Conservation (phyloP, 2,113 vertebrate genomes). For the Numenius arquata region DNA sequence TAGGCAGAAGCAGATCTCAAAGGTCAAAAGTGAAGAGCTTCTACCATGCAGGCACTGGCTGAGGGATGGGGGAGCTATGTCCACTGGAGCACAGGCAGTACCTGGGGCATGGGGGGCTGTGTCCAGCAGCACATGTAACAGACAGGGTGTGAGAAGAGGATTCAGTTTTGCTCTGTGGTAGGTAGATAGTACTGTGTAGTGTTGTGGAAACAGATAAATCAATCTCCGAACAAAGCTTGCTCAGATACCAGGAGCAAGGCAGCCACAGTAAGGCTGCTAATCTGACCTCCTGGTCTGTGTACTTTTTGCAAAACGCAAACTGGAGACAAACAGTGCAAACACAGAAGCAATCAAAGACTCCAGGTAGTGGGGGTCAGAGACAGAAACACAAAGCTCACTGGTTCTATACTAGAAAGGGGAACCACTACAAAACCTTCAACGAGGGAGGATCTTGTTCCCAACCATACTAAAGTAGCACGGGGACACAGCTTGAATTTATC, state of each 20-base stretch:
- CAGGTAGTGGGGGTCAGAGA: neutral
- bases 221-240: neutral
- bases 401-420: neutral
- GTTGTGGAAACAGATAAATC: neutral
- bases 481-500: neutral
- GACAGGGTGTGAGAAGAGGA: neutral
- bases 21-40: neutral
- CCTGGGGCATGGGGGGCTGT: neutral
- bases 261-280: neutral
- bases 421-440: neutral
- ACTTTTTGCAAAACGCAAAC: neutral
- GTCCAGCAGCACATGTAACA: fast-evolving
- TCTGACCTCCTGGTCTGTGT: neutral
- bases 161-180: neutral
- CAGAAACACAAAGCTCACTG: neutral
- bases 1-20: neutral
- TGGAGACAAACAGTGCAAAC: neutral
- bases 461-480: neutral
- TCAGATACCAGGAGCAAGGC: neutral
- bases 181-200: neutral
- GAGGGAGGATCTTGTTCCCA: neutral
- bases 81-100: neutral
- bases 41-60: neutral
- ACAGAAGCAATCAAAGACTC: neutral
- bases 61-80: neutral